phyloP scores from a whole-genome alignment of 2,888 invertebrate genomes.

The Leucoma salicis region DNA sequence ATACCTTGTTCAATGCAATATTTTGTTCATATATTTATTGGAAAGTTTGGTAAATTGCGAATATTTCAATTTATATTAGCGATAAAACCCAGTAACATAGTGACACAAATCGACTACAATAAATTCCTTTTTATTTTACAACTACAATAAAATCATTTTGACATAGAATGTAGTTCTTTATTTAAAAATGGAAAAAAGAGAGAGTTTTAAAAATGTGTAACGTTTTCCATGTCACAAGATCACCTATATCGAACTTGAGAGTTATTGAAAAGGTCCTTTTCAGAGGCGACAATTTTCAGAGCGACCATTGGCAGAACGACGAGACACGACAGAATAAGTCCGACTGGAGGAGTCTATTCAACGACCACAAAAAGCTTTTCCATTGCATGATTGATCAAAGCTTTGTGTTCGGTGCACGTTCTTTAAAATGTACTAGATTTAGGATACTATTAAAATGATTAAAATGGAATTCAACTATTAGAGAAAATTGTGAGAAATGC shows the following conservation, averaged over 20 bases:
- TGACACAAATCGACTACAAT: too few relatives aligned
- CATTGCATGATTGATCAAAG: conserved; percentile 78
- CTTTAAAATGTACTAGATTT: conserved; percentile 55
- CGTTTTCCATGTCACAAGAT: conserved; percentile 40
- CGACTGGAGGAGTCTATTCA: conserved; percentile 62
- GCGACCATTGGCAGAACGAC: conserved; percentile 54
- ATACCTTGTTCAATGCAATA: too few relatives aligned
- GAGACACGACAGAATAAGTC: conserved; percentile 64
- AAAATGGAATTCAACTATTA: too few relatives aligned
- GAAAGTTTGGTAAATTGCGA: too few relatives aligned
- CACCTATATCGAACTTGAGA: conserved; percentile 43
- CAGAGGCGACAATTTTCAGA: conserved; percentile 62
- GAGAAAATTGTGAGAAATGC: too few relatives aligned
- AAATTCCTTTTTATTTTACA: too few relatives aligned
- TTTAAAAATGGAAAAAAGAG: too few relatives aligned
- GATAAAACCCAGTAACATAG: too few relatives aligned
- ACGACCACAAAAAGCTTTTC: conserved; percentile 70
- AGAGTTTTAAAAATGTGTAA: conserved; percentile 32
- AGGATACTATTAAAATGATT: conserved; percentile 10
- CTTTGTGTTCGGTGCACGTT: conserved; percentile 54
- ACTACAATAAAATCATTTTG: too few relatives aligned
- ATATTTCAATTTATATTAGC: too few relatives aligned
- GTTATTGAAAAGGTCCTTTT: conserved; percentile 65
- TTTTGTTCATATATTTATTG: too few relatives aligned
- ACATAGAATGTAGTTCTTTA: too few relatives aligned